A percentile compares a stretch with the other conserved stretches of the same genome.
Evolutionary conservation across 2,888 invertebrate species (phyloP).

Genomic region (Ariolimax columbianus): DNA sequence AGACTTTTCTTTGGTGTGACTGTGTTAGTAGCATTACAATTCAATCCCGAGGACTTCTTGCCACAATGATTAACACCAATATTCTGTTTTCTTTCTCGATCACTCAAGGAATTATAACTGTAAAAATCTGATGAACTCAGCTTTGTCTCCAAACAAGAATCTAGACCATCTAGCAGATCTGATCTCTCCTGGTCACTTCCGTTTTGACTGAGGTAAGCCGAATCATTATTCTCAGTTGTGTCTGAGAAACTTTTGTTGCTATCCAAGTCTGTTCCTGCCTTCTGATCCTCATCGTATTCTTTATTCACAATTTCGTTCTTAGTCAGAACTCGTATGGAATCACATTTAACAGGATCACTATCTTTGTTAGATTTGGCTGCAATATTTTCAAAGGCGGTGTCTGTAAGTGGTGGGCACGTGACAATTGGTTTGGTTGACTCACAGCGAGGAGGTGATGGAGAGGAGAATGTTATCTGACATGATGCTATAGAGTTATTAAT

Average conservation of each 20-base stretch:
- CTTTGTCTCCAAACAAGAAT: slow-evolving; percentile 31
- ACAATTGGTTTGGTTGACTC: neutral
- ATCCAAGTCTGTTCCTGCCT: slow-evolving; percentile 41
- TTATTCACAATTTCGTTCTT: neutral
- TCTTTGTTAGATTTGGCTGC: neutral
- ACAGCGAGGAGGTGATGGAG: slow-evolving; percentile 31
- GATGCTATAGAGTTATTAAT: slow-evolving; percentile 78
- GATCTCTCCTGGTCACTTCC: slow-evolving; percentile 51
- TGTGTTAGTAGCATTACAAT: neutral
- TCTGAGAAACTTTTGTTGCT: slow-evolving; percentile 49
- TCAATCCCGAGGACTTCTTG: neutral
- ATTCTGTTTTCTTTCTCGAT: neutral
- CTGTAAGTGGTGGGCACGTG: neutral
- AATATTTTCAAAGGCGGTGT: neutral
- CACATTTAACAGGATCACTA: neutral
- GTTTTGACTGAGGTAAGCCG: slow-evolving; percentile 48
- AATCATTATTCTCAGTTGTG: slow-evolving; percentile 49
- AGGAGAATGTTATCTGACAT: slow-evolving; percentile 47
- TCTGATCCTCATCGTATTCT: slow-evolving; percentile 43
- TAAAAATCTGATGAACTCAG: slow-evolving; percentile 23
- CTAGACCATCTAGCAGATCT: slow-evolving; percentile 40
- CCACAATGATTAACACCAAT: neutral
- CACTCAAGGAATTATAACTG: slow-evolving; percentile 30
- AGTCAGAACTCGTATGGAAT: neutral
- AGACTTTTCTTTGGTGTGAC: neutral